These are phyloP conservation scores for Ciconia stormi DNA, from an alignment of 2,113 vertebrate species.

Conservation along the genomic window DNA sequence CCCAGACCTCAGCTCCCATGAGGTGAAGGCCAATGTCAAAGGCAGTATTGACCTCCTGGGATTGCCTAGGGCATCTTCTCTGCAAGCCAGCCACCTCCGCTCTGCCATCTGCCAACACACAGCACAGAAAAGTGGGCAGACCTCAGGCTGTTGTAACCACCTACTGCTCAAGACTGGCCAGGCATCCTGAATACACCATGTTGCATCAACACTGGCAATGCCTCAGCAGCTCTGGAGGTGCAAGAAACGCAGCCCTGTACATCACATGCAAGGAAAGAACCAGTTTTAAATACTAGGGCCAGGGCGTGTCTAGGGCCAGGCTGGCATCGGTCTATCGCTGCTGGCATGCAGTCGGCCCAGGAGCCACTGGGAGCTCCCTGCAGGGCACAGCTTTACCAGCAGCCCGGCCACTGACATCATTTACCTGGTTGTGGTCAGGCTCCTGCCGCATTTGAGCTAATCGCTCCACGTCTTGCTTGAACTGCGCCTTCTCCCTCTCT, in stretches of 20 bases:
- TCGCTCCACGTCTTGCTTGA: slow-evolving; percentile 77
- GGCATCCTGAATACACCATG: fast-evolving
- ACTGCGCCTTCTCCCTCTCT: slow-evolving; percentile 83
- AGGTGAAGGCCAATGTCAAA: neutral
- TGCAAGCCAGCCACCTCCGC: neutral
- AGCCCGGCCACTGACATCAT: fast-evolving
- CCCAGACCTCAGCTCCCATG: neutral
- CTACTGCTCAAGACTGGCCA: neutral
- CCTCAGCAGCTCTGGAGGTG: neutral
- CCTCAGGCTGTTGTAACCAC: neutral
- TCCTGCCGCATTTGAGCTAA: slow-evolving; percentile 69
- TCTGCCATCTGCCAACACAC: neutral
- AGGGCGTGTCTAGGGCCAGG: fast-evolving
- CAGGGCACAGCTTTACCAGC: neutral
- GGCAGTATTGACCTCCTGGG: neutral
- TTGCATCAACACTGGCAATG: neutral
- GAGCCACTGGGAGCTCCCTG: neutral
- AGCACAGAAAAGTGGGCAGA: neutral
- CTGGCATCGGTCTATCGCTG: neutral
- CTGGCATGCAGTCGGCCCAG: neutral
- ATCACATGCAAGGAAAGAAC: neutral
- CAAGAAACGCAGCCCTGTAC: neutral
- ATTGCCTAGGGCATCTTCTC: neutral
- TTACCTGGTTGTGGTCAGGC: slow-evolving; percentile 55
- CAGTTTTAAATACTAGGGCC: neutral